These are phyloP conservation scores for Ciconia stormi DNA, from an alignment of 2,113 vertebrate species.

Conservation along the genomic window DNA sequence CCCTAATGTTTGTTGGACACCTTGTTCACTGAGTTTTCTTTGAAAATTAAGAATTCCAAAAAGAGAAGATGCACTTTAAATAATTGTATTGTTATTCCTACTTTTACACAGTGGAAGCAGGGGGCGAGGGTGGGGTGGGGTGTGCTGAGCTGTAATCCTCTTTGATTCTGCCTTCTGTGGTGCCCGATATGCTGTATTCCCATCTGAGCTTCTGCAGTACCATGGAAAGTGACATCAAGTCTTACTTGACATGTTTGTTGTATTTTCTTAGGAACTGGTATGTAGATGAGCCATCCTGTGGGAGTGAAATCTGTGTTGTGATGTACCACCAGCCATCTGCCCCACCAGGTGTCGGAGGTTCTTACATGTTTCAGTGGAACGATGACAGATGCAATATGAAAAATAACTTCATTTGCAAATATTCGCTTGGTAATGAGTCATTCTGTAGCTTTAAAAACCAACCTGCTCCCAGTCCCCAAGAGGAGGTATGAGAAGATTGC, in stretches of 20 bases:
- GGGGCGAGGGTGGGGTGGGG: background rate
- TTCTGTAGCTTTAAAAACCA: background rate
- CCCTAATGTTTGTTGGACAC: rapidly evolving
- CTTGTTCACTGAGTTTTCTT: rapidly evolving
- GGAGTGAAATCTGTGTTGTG: conserved; percentile 88
- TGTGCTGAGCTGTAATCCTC: background rate
- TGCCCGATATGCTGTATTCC: background rate
- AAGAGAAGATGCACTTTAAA: background rate
- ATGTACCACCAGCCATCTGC: conserved; percentile 88
- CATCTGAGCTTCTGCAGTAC: background rate
- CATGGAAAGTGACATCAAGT: rapidly evolving
- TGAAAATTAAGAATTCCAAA: background rate
- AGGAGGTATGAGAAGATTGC: background rate
- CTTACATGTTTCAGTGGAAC: conserved; percentile 90
- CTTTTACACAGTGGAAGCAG: rapidly evolving
- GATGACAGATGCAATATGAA: conserved; percentile 90
- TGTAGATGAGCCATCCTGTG: conserved; percentile 90
- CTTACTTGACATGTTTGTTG: background rate
- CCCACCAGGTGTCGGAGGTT: conserved; percentile 75
- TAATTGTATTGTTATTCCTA: rapidly evolving
- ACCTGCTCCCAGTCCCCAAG: background rate
- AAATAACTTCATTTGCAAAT: conserved; percentile 98
- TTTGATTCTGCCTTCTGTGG: background rate
- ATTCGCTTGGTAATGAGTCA: conserved; percentile 79
- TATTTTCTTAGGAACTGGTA: conserved; percentile 88